Evolutionary conservation across 2,113 vertebrate genomes (phyloP).

Genomic region (Corvus moneduloides): DNA sequence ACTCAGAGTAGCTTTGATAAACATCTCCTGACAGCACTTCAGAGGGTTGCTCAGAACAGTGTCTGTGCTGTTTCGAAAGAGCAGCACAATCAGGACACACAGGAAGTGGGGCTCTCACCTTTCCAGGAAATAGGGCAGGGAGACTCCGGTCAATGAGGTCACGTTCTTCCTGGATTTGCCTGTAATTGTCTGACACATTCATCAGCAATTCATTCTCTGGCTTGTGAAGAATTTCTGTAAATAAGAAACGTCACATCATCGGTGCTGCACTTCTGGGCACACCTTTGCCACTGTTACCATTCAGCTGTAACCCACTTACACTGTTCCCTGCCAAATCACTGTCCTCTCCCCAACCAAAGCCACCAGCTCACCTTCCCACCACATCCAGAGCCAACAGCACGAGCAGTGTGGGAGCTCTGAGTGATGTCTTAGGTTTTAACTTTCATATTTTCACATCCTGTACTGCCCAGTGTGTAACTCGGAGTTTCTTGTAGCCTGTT

Average conservation of each 20-base stretch:
- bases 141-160: slow-evolving; percentile 75
- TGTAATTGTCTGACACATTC: slow-evolving; percentile 77
- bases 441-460: too few relatives aligned
- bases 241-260: background rate
- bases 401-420: background rate
- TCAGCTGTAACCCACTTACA: background rate
- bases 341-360: background rate
- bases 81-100: background rate
- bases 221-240: slow-evolving; percentile 75
- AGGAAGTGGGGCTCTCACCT: slow-evolving; percentile 66
- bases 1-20: background rate
- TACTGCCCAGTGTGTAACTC: too few relatives aligned
- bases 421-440: too few relatives aligned
- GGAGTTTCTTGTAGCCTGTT: too few relatives aligned
- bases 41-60: background rate
- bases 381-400: background rate
- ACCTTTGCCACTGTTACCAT: background rate
- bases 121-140: slow-evolving; percentile 74
- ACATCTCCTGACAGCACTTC: background rate
- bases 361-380: background rate
- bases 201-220: slow-evolving; percentile 82
- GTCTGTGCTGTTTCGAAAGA: background rate
- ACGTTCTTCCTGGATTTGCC: slow-evolving; percentile 81
- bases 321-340: background rate
- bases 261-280: background rate